Evolutionary conservation across 2,113 vertebrate species (phyloP).

Genomic region (Ciconia boyciana): DNA sequence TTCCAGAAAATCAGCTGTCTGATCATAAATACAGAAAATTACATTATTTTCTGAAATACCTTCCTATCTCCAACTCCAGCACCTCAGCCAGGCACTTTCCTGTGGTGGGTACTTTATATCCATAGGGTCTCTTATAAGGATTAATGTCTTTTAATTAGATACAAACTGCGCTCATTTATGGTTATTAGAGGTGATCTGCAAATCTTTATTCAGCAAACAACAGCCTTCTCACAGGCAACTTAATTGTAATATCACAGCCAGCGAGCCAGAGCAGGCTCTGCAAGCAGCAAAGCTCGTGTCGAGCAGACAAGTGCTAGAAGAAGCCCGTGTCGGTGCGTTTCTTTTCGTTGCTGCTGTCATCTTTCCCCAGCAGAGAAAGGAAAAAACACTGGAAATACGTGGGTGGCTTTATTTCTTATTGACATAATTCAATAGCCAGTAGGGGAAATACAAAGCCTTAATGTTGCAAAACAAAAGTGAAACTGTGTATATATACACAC

Average conservation of each 20-base stretch:
- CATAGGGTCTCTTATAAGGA: not conserved
- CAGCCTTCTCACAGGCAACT: not conserved
- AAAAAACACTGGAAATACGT: not conserved
- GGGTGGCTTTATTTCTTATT: not conserved
- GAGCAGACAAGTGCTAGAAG: not conserved
- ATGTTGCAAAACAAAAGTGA: not conserved
- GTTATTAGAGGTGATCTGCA: not conserved
- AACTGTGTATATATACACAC: fast-evolving
- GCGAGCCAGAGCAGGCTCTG: not conserved
- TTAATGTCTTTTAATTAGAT: conserved; percentile 1
- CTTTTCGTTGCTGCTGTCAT: not conserved
- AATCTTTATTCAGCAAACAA: not conserved
- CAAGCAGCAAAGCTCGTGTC: not conserved
- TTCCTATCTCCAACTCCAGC: not conserved
- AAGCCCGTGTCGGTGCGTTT: fast-evolving
- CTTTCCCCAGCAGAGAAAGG: not conserved
- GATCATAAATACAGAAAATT: not conserved
- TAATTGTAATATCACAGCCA: not conserved
- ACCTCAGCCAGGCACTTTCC: not conserved
- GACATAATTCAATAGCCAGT: not conserved
- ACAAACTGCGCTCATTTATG: not conserved
- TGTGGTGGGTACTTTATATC: not conserved
- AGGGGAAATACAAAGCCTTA: not conserved
- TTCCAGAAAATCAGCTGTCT: not conserved
- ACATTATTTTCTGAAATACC: not conserved